Evolutionary conservation across 1,140 invertebrate genomes (phyloP).

Genomic region (Episyrphus balteatus): DNA sequence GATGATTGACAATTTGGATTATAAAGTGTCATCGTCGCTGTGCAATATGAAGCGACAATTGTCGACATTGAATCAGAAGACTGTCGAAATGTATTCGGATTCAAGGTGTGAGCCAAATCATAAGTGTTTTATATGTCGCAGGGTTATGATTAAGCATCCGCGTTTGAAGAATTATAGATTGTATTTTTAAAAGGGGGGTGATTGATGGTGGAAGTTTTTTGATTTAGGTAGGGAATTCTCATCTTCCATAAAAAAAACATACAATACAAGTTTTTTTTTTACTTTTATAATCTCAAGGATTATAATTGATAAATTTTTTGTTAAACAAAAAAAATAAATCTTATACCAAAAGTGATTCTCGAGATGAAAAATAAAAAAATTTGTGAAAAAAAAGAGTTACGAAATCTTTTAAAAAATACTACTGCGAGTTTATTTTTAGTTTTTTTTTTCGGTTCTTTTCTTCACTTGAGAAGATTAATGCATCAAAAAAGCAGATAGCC

Average conservation of each 20-base stretch:
- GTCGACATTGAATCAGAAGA: constrained; percentile 27
- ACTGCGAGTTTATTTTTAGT: too few relatives aligned
- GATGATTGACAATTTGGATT: constrained; percentile 31
- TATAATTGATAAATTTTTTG: background rate
- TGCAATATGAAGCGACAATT: constrained; percentile 34
- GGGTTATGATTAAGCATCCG: constrained; percentile 30
- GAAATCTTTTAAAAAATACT: too few relatives aligned
- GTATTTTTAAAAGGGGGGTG: constrained; percentile 16
- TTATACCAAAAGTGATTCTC: too few relatives aligned
- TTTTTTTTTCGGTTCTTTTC: too few relatives aligned
- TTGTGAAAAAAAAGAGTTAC: too few relatives aligned
- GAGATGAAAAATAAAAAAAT: too few relatives aligned
- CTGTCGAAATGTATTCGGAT: constrained; percentile 33
- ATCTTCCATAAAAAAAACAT: background rate
- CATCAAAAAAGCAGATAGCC: too few relatives aligned
- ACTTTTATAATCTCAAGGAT: background rate
- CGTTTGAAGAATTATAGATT: constrained; percentile 30
- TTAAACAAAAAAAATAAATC: too few relatives aligned
- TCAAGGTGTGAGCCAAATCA: constrained; percentile 35
- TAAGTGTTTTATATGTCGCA: constrained; percentile 36
- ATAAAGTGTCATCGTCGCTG: constrained; percentile 31
- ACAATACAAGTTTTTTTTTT: background rate
- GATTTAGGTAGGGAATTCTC: background rate
- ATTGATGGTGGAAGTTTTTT: background rate
- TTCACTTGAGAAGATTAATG: too few relatives aligned